A percentile compares a stretch with the other conserved stretches of the same genome.
Evolutionary conservation across 1,140 invertebrate genomes (phyloP).

Genomic region (Drosophila nigrodunni): DNA sequence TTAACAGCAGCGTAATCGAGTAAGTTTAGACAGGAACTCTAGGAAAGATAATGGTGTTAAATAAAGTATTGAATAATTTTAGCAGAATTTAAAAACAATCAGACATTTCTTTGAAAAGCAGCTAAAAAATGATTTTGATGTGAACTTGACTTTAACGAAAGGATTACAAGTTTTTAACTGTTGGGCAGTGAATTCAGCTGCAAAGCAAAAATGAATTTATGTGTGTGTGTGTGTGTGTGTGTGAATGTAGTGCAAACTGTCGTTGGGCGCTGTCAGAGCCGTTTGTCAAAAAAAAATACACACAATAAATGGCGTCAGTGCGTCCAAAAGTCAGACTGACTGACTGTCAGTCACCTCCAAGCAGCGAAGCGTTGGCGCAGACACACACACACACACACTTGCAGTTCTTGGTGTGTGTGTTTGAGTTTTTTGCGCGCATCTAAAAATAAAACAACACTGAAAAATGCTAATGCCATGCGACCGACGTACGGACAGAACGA

Average conservation of each 20-base stretch:
- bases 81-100: conserved; percentile 13
- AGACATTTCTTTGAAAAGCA: too few species aligned
- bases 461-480: conserved; percentile 76
- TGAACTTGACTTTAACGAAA: conserved; percentile 5
- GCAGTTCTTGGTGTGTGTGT: conserved; percentile 20
- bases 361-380: conserved; percentile 54
- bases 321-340: conserved; percentile 40
- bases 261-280: conserved; percentile 53
- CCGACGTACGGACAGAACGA: conserved; percentile 39
- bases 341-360: conserved; percentile 59
- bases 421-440: conserved; percentile 71
- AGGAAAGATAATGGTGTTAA: neutral
- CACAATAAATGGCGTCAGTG: conserved; percentile 37
- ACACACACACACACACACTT: conserved; percentile 33
- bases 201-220: neutral
- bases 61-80: neutral
- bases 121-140: neutral
- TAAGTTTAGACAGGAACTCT: neutral
- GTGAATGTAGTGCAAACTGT: conserved; percentile 55
- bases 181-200: neutral
- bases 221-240: conserved; percentile 11
- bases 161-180: neutral
- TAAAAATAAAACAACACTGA: conserved; percentile 71
- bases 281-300: conserved; percentile 55
- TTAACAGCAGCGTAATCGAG: conserved; percentile 15